phyloP scores from a whole-genome alignment of 2,888 invertebrate species.

The Eristalis intricaria region DNA sequence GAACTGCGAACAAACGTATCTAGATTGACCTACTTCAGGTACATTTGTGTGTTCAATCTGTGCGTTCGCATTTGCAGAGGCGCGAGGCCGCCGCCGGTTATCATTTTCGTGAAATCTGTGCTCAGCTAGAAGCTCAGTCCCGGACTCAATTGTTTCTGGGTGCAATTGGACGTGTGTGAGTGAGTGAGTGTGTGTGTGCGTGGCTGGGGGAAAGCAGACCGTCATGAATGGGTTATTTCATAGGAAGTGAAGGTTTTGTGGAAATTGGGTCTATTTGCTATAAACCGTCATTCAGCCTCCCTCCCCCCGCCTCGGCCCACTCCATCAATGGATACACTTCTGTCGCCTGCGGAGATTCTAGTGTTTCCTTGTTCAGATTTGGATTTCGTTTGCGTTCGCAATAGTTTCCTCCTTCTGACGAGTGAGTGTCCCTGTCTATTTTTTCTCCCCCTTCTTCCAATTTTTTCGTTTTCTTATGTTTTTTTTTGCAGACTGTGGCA shows the following conservation, averaged over 20 bases:
- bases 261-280: slow-evolving; percentile 67
- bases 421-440: background rate
- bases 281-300: slow-evolving; percentile 10
- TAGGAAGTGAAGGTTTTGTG: slow-evolving; percentile 57
- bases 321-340: slow-evolving; percentile 54
- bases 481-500: slow-evolving; percentile 33
- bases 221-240: slow-evolving; percentile 63
- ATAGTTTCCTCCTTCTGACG: slow-evolving; percentile 27
- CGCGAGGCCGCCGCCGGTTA: slow-evolving; percentile 60
- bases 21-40: slow-evolving; percentile 70
- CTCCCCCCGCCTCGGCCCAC: slow-evolving; percentile 25
- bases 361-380: slow-evolving; percentile 63
- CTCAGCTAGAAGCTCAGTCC: slow-evolving; percentile 40
- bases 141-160: slow-evolving; percentile 57
- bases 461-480: too few relatives aligned
- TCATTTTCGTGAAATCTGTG: slow-evolving; percentile 56
- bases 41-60: slow-evolving; percentile 66
- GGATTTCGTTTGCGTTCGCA: slow-evolving; percentile 54
- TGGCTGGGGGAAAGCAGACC: background rate
- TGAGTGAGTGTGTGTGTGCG: background rate
- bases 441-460: too few relatives aligned
- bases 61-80: slow-evolving; percentile 55
- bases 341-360: slow-evolving; percentile 45
- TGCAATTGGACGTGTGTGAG: slow-evolving; percentile 19
- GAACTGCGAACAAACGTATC: slow-evolving; percentile 63